A percentile compares a stretch with the other conserved stretches of the same genome.
Conservation (phyloP, 1,140 invertebrate genomes). For the Neelides sp. region DNA sequence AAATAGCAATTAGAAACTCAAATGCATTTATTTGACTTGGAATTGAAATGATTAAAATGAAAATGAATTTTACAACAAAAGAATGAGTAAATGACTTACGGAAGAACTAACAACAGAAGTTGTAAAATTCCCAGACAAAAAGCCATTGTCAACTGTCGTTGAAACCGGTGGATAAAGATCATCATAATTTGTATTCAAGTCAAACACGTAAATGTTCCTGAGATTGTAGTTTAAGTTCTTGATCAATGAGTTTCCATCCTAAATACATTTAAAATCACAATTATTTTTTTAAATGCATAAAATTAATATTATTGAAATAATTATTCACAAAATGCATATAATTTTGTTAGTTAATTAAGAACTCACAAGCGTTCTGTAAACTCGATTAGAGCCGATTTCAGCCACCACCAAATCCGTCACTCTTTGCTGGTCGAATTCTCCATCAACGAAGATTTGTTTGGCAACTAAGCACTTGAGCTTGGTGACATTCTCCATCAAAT, state of each 20-base stretch:
- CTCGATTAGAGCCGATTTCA: constrained; percentile 52
- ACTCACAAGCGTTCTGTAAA: constrained; percentile 50
- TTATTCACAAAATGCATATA: too few relatives aligned
- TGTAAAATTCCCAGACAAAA: too few relatives aligned
- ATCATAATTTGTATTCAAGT: constrained; percentile 34
- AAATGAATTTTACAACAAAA: too few relatives aligned
- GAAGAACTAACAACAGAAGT: too few relatives aligned
- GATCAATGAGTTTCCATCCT: constrained; percentile 47
- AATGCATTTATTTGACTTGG: too few relatives aligned
- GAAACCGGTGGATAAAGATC: too few relatives aligned
- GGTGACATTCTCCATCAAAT: constrained; percentile 47
- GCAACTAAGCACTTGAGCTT: constrained; percentile 47
- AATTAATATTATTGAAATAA: neutral
- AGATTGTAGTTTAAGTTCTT: constrained; percentile 44
- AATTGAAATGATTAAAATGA: too few relatives aligned
- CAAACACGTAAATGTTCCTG: constrained; percentile 44
- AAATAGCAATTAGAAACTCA: too few relatives aligned
- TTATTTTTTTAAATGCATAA: constrained; percentile 20
- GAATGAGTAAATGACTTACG: too few relatives aligned
- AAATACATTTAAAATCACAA: constrained; percentile 25
- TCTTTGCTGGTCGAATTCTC: constrained; percentile 34
- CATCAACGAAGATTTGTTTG: constrained; percentile 34
- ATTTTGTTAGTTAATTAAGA: too few relatives aligned
- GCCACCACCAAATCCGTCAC: constrained; percentile 45
- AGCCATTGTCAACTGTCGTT: too few relatives aligned